phyloP scores from a whole-genome alignment of 2,113 vertebrate genomes.

The Phaetusa simplex region DNA sequence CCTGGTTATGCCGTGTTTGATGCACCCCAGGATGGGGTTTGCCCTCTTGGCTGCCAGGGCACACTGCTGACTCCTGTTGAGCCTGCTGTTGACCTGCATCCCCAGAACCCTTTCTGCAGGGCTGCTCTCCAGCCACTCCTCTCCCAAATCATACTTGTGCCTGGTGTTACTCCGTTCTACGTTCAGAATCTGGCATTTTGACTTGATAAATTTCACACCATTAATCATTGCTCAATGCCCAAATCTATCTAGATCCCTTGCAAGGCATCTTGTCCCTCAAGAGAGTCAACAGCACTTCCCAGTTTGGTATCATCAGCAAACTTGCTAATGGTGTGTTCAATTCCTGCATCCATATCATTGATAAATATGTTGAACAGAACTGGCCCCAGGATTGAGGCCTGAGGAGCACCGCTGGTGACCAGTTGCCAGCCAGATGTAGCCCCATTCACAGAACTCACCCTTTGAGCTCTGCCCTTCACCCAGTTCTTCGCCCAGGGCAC shows the following conservation, averaged over 20 bases:
- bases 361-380: neutral
- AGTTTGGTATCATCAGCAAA: neutral
- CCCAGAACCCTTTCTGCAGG: neutral
- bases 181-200: neutral
- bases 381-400: neutral
- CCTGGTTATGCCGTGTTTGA: neutral
- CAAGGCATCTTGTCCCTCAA: neutral
- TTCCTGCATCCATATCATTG: neutral
- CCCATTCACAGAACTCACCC: neutral
- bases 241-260: neutral
- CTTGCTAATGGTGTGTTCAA: neutral
- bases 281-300: neutral
- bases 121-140: neutral
- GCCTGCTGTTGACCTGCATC: neutral
- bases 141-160: neutral
- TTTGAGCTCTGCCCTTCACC: neutral
- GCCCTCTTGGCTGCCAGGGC: neutral
- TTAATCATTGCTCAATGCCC: neutral
- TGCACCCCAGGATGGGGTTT: neutral
- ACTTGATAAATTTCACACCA: neutral
- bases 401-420: neutral
- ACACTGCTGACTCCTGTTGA: neutral
- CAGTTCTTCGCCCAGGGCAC: neutral
- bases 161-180: accelerated
- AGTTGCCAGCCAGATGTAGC: neutral